Percentiles rank a stretch among this genome's conserved stretches.
Evolutionary conservation across 2,113 vertebrate genomes (phyloP).

Genomic region (Dinomys branickii): DNA sequence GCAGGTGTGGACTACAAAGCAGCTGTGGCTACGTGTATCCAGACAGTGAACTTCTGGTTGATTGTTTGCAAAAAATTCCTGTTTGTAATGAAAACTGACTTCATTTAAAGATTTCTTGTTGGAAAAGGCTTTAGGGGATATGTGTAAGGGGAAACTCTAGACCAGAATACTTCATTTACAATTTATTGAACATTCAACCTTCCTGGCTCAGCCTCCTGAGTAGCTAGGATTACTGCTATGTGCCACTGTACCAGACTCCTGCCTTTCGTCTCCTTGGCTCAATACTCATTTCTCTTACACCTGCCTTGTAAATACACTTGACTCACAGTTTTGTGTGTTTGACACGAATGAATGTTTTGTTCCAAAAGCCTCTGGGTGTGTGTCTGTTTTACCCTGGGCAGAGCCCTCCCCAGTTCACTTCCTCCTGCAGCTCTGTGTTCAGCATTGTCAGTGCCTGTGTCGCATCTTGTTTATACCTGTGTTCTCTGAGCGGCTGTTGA

Average conservation of each 20-base stretch:
- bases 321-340: no score
- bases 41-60: neutral
- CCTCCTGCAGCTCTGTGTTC: neutral
- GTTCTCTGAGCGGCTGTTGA: neutral
- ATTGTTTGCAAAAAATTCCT: neutral
- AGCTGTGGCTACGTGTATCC: neutral
- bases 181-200: neutral
- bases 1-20: neutral
- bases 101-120: neutral
- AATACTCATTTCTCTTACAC: neutral
- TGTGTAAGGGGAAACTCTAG: neutral
- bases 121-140: neutral
- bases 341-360: neutral
- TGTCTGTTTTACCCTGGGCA: neutral
- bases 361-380: neutral
- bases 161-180: neutral
- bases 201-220: neutral
- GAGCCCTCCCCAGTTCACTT: no score
- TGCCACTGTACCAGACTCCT: neutral
- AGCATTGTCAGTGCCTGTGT: neutral
- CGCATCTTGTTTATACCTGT: fast-evolving
- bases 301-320: neutral
- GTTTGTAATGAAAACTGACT: neutral
- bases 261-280: no score
- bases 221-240: neutral